Percentiles rank a stretch among this genome's conserved stretches.
Conservation (phyloP, 2,888 invertebrate genomes). For the Polylopha cassiicola region DNA sequence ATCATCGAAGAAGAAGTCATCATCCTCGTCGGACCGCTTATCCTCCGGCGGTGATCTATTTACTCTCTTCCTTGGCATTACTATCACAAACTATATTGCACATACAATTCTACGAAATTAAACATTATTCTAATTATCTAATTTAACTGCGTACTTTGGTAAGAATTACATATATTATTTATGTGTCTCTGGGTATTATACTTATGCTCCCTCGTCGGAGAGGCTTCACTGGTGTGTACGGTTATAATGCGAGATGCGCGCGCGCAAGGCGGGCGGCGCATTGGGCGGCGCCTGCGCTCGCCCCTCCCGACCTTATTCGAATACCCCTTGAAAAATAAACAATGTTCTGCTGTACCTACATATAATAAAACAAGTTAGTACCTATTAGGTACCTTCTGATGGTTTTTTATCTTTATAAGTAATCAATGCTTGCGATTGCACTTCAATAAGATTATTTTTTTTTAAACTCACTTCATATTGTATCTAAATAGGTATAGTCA, state of each 20-base stretch:
- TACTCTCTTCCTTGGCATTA: conserved; percentile 65
- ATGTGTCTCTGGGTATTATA: too few species aligned
- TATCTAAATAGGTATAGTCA: too few species aligned
- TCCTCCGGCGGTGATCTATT: conserved; percentile 54
- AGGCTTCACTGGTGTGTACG: conserved; percentile 48
- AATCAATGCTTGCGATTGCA: too few species aligned
- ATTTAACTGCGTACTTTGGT: too few species aligned
- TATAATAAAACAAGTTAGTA: too few species aligned
- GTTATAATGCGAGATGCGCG: conserved; percentile 53
- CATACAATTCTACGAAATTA: too few species aligned
- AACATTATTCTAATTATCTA: conserved; percentile 9
- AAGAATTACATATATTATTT: too few species aligned
- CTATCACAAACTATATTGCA: conserved; percentile 24
- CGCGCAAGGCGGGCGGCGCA: conserved; percentile 62
- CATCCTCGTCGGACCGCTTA: conserved; percentile 60
- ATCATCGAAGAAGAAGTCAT: conserved; percentile 69
- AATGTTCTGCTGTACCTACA: conserved; percentile 31
- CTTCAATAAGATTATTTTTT: too few species aligned
- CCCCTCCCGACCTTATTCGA: conserved; percentile 56
- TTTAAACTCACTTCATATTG: too few species aligned
- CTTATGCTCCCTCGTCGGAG: too few species aligned
- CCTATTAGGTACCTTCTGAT: too few species aligned
- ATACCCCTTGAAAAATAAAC: conserved; percentile 47
- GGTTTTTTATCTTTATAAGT: too few species aligned
- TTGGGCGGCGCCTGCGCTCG: conserved; percentile 61